These are phyloP conservation scores for Drosophila falleni DNA, from an alignment of 2,888 invertebrate genomes.

Conservation along the genomic window DNA sequence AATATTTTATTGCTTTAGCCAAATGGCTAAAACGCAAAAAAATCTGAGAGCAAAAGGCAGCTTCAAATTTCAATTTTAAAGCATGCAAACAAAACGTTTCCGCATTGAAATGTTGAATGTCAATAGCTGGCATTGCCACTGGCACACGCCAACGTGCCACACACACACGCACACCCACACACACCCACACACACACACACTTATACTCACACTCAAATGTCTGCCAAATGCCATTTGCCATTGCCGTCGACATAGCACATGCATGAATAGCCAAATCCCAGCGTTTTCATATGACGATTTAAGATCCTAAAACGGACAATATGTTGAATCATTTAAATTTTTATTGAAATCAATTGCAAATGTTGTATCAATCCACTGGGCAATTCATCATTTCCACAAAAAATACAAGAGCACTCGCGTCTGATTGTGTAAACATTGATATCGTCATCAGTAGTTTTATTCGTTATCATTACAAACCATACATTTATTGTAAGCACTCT, in stretches of 20 bases:
- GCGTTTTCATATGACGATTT: slow-evolving; percentile 37
- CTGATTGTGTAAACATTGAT: slow-evolving; percentile 37
- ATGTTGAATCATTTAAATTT: slow-evolving; percentile 51
- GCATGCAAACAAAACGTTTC: slow-evolving; percentile 39
- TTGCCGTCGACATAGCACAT: slow-evolving; percentile 11
- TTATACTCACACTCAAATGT: not conserved
- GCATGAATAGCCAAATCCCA: slow-evolving; percentile 30
- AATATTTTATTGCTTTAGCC: slow-evolving; percentile 73
- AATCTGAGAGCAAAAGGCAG: slow-evolving; percentile 35
- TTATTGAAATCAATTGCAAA: slow-evolving; percentile 59
- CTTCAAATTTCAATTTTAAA: slow-evolving; percentile 58
- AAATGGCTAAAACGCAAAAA: slow-evolving; percentile 39
- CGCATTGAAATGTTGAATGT: slow-evolving; percentile 46
- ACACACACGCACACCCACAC: not conserved
- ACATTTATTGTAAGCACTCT: slow-evolving; percentile 1
- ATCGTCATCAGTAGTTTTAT: slow-evolving; percentile 14
- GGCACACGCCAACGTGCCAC: slow-evolving; percentile 16
- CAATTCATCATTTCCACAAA: slow-evolving; percentile 27
- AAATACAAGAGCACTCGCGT: slow-evolving; percentile 26
- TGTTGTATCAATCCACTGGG: slow-evolving; percentile 40
- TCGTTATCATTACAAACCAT: slow-evolving; percentile 1
- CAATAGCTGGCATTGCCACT: slow-evolving; percentile 34
- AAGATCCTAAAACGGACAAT: slow-evolving; percentile 49
- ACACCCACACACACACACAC: not conserved
- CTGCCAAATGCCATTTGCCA: slow-evolving; percentile 13